Evolutionary conservation across 2,113 vertebrate species (phyloP), one percentile per base, ranked within the genome.

Genomic region (Conger conger): DNA sequence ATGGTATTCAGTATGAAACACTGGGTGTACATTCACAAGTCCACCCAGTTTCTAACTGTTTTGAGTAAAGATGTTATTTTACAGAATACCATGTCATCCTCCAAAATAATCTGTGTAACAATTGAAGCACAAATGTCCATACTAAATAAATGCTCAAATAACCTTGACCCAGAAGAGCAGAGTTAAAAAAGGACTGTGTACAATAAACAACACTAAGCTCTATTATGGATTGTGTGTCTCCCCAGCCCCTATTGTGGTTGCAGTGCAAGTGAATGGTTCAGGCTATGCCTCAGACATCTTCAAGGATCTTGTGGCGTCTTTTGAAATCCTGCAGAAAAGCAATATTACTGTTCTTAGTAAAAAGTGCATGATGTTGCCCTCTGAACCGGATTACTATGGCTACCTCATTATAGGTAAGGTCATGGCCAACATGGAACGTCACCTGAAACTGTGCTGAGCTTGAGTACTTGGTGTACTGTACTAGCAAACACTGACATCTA

Each of bases 281-380:
- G 97, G 98, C 38, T 97, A 96, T 11, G 83, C 95, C 0, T 94
- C 96, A 0, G 94, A 95, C 78, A 96, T 99, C 89, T 98, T 93
- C 88, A 94, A 91, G 0, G 96, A 98, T 83, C 42, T 99, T 88
- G 94, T 94, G 23, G 90, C 95, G 0, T 94, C 97, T 0, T 98
- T 99, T 0, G 90, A 95, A 0, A 0, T 88, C 4, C 92, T 99
- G 38, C 97, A 99, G 90, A 88, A 83, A 27, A 95, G 95, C 27
- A 97, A 98, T 63, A 0, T 99, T 87, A 97, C 95, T 0, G 89
- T 98, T 45, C 85, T 98, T 81, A 97, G 96, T 79, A 94, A 0
- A 42, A 94, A 90, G 88, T 99, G 98, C 82, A 86, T 93, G 8
- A 78, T 96, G 33, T 60, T 33, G 6, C 97, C 97, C 0, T 85